Conservation (phyloP, 2,797 vertebrate genomes). For the Spinus pinus region DNA sequence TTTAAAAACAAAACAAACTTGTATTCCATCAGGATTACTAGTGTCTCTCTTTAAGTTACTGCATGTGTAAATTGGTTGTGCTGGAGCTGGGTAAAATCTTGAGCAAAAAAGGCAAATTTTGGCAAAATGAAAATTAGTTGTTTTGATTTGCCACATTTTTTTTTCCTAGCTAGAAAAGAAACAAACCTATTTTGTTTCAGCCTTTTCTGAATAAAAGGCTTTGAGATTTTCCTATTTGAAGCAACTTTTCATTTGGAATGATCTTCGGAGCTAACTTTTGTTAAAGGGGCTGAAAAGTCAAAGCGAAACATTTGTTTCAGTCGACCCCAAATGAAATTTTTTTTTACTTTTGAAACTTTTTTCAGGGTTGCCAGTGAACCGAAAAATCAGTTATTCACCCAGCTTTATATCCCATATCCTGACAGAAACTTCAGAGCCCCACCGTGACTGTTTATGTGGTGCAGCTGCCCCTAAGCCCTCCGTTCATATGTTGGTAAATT, state of each 20-base stretch:
- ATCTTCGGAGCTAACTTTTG: not conserved
- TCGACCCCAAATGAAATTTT: not conserved
- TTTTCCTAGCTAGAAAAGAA: not conserved
- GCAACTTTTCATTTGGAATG: not conserved
- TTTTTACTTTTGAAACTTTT: not conserved
- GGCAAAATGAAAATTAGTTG: not conserved
- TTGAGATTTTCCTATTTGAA: not conserved
- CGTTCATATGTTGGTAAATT: not conserved
- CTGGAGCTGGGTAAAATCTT: not conserved
- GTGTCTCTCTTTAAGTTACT: not conserved
- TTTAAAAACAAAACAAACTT: not conserved
- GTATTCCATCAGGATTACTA: not conserved
- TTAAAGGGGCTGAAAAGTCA: not conserved
- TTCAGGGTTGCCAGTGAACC: constrained; percentile 17
- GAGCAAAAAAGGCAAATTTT: not conserved
- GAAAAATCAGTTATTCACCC: constrained; percentile 53
- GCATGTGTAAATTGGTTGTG: not conserved
- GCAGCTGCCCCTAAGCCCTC: constrained; percentile 40
- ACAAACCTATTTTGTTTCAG: not conserved
- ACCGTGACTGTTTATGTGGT: not conserved
- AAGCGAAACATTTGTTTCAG: not conserved
- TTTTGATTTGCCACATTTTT: not conserved
- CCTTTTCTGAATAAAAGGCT: not conserved
- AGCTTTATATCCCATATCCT: not conserved
- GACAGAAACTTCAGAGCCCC: not conserved